Conservation (phyloP, 2,888 invertebrate species). For the Caenorhabditis sinica region DNA sequence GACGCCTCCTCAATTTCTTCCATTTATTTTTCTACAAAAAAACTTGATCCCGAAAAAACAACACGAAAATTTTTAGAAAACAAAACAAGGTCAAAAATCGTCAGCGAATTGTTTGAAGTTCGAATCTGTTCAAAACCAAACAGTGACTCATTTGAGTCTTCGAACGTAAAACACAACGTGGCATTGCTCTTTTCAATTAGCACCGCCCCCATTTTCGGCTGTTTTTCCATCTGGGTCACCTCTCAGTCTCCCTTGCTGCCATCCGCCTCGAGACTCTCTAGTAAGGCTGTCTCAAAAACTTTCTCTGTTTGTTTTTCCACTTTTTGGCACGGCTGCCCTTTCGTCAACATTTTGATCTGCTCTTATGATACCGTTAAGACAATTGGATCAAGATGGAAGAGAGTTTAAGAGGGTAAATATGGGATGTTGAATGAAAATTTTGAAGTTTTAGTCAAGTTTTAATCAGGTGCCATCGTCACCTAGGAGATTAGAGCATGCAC, state of each 20-base stretch:
- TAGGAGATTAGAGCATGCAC: slow-evolving; percentile 14
- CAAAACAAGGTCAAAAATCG: slow-evolving; percentile 30
- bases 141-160: slow-evolving; percentile 36
- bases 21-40: background rate
- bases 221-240: slow-evolving; percentile 21
- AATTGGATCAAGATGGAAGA: slow-evolving; percentile 39
- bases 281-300: slow-evolving; percentile 7
- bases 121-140: slow-evolving; percentile 38
- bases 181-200: slow-evolving; percentile 24
- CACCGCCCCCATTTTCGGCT: slow-evolving; percentile 28
- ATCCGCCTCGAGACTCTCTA: background rate
- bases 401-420: slow-evolving; percentile 5
- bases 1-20: background rate
- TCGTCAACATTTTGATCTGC: slow-evolving; percentile 28
- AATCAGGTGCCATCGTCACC: background rate
- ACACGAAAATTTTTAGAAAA: slow-evolving; percentile 9
- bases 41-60: background rate
- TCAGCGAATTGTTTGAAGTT: slow-evolving; percentile 29
- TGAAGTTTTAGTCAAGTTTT: background rate
- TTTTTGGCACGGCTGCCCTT: slow-evolving; percentile 10
- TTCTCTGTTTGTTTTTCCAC: slow-evolving; percentile 30
- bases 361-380: slow-evolving; percentile 40
- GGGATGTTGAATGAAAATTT: background rate
- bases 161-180: slow-evolving; percentile 24
- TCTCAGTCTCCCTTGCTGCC: background rate